phyloP scores from a whole-genome alignment of 2,888 invertebrate genomes.

The Aporophyla lueneburgensis region DNA sequence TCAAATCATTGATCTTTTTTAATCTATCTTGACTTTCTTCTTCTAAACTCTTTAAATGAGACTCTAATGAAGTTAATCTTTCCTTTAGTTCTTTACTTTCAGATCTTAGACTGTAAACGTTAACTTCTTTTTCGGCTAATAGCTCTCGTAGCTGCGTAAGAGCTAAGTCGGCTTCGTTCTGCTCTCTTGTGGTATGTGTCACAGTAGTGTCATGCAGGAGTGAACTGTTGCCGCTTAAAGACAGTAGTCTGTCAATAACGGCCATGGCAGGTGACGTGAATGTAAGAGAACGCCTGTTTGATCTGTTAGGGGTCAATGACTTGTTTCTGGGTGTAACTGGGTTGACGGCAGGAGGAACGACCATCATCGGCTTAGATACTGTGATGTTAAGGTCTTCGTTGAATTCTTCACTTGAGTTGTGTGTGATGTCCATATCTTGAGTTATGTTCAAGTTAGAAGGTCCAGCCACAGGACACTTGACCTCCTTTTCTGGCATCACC shows the following conservation, averaged over 20 bases:
- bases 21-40: slow-evolving; percentile 79
- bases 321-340: slow-evolving; percentile 81
- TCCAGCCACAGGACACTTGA: slow-evolving; percentile 69
- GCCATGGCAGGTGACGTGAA: slow-evolving; percentile 89
- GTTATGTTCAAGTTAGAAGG: slow-evolving; percentile 74
- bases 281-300: slow-evolving; percentile 84
- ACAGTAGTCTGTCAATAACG: slow-evolving; percentile 88
- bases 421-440: slow-evolving; percentile 63
- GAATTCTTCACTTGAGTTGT: slow-evolving; percentile 69
- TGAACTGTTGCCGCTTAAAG: slow-evolving; percentile 84
- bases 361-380: slow-evolving; percentile 86
- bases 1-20: slow-evolving; percentile 83
- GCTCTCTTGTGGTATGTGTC: slow-evolving; percentile 74
- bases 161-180: slow-evolving; percentile 82
- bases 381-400: slow-evolving; percentile 78
- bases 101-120: slow-evolving; percentile 87
- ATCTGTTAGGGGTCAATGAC: slow-evolving; percentile 79
- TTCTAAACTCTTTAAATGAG: slow-evolving; percentile 82
- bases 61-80: slow-evolving; percentile 83
- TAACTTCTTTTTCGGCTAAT: slow-evolving; percentile 90
- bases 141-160: slow-evolving; percentile 87
- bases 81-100: slow-evolving; percentile 88
- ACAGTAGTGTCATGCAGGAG: slow-evolving; percentile 75
- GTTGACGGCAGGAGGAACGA: slow-evolving; percentile 85
- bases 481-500: slow-evolving; percentile 61